Evolutionary conservation across 2,888 invertebrate species (phyloP).

Genomic region (Dendrolimus houi): DNA sequence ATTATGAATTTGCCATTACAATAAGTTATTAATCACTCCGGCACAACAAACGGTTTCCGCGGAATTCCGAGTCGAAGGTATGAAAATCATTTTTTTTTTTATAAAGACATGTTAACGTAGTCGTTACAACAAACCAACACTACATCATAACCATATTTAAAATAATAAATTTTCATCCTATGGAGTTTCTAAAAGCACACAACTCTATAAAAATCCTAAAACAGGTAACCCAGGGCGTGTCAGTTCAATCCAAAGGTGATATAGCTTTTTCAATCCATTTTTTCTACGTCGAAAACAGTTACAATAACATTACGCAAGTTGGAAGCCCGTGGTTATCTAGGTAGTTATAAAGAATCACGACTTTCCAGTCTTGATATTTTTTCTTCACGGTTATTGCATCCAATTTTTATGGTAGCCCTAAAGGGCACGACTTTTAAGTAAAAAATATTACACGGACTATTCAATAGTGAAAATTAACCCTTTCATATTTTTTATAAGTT

Average conservation of each 20-base stretch:
- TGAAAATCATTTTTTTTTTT: too few species aligned
- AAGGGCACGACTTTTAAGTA: neutral
- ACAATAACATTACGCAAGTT: constrained; percentile 15
- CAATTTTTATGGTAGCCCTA: neutral
- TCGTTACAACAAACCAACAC: too few species aligned
- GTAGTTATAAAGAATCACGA: constrained; percentile 5
- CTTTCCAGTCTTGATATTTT: neutral
- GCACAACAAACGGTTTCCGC: too few species aligned
- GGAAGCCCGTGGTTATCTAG: constrained; percentile 7
- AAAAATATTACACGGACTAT: neutral
- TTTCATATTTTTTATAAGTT: neutral
- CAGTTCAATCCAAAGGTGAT: neutral
- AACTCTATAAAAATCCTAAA: neutral
- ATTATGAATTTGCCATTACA: too few species aligned
- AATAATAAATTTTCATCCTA: too few species aligned
- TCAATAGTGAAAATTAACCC: neutral
- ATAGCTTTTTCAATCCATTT: constrained; percentile 4
- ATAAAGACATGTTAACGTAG: too few species aligned
- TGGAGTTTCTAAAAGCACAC: too few species aligned
- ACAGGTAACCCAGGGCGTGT: neutral
- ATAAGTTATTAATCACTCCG: too few species aligned
- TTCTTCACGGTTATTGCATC: neutral
- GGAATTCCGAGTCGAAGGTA: too few species aligned
- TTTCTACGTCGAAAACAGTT: constrained; percentile 2
- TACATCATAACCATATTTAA: too few species aligned